Evolutionary conservation across 2,888 invertebrate genomes (phyloP).

Genomic region (Caenorhabditis wallacei): DNA sequence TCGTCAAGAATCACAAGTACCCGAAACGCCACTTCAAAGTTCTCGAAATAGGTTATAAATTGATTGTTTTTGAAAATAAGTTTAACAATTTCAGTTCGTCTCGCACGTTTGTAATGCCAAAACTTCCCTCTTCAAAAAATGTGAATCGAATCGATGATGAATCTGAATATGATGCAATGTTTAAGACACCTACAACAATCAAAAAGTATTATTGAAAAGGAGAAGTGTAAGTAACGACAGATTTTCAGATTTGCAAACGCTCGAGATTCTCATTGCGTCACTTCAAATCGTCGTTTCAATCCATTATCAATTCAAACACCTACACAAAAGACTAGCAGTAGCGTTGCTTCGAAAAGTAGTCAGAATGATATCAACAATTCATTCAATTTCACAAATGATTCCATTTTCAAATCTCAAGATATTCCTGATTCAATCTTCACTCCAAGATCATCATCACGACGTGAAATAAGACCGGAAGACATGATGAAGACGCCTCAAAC

Average conservation of each 20-base stretch:
- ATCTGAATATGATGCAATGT: not conserved
- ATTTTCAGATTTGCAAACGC: not conserved
- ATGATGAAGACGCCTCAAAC: not conserved
- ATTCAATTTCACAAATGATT: constrained; percentile 5
- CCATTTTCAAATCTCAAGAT: not conserved
- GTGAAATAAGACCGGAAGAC: constrained; percentile 22
- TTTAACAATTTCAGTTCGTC: not conserved
- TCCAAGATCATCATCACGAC: constrained; percentile 22
- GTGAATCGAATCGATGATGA: too few species aligned
- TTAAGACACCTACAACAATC: constrained; percentile 13
- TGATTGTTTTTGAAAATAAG: not conserved
- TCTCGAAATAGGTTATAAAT: not conserved
- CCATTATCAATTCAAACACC: not conserved
- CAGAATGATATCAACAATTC: not conserved
- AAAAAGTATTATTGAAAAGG: not conserved
- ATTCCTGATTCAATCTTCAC: not conserved
- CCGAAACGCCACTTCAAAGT: constrained; percentile 8
- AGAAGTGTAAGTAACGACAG: not conserved
- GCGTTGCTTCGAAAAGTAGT: not conserved
- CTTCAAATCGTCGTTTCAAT: not conserved
- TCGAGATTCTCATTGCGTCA: not conserved
- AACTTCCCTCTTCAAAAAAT: not conserved
- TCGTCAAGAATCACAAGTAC: constrained; percentile 3
- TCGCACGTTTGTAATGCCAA: not conserved
- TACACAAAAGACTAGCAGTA: not conserved